These are phyloP conservation scores for Gila orcuttii DNA, from an alignment of 2,113 vertebrate species.

Conservation along the genomic window DNA sequence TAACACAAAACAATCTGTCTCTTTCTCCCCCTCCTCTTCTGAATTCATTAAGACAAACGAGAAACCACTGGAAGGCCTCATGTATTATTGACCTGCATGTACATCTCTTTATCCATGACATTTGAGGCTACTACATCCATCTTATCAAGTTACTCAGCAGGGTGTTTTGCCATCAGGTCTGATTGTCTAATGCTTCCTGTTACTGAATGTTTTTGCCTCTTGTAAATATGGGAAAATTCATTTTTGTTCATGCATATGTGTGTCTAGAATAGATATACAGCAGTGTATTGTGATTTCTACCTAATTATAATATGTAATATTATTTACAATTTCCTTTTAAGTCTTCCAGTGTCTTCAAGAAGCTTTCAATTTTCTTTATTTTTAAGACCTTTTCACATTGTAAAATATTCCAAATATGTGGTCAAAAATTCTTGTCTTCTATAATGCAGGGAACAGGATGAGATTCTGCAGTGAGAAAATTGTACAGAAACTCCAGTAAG, in stretches of 20 bases:
- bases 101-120: slow-evolving; percentile 17
- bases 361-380: not conserved
- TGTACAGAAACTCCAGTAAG: not conserved
- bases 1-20: slow-evolving; percentile 40
- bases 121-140: slow-evolving; percentile 11
- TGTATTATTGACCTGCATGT: slow-evolving; percentile 35
- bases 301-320: not conserved
- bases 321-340: not conserved
- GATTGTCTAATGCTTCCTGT: not conserved
- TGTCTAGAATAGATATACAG: not conserved
- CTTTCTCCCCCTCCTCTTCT: not conserved
- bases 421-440: not conserved
- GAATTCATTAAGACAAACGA: slow-evolving; percentile 24
- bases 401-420: not conserved
- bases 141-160: slow-evolving; percentile 18
- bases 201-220: not conserved
- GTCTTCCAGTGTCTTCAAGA: not conserved
- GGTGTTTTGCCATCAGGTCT: slow-evolving; percentile 2
- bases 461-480: slow-evolving; percentile 7
- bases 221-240: not conserved
- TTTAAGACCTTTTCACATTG: not conserved
- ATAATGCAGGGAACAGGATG: not conserved
- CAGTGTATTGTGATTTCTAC: not conserved
- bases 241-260: not conserved
- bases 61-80: not conserved